Base-by-base conservation (phyloP, 2,113 vertebrate genomes). In the Okapia johnstoni region DNA sequence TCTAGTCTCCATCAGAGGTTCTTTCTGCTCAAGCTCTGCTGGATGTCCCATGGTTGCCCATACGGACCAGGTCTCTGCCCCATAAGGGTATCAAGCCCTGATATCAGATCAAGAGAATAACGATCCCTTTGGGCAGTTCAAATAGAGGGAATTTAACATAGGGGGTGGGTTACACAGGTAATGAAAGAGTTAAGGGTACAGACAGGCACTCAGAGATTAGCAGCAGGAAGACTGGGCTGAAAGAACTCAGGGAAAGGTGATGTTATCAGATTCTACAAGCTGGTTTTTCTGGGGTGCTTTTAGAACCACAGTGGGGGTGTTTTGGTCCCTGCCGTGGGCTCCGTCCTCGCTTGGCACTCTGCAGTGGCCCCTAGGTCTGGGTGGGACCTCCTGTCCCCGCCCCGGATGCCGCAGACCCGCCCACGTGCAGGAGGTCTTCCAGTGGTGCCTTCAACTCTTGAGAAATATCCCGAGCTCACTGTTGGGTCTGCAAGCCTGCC, bases 361-460 rank as follows among this genome's bases (percentile, higher is more conserved):
- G 98, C 0, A 89, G 93, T 70, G 98, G 98, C 13, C 97, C 93
- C 0, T 90, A 21, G 19, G 15, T 90, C 1, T 97, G 57, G 3
- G 90, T 0, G 3, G 87, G 0, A 1, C 80, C 92, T 96, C 97
- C 97, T 36, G 93, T 96, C 70, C 98, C 99, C 48, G 97, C 79
- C n/a, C 98, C 58, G 33, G 95, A 95, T 0, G 57, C 85, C 0
- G 98, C 98, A 15, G 99, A 99, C 16, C 99, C 98, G 0, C 99
- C 98, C 7, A 98, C 98, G 87, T 98, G 98, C 96, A 99, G 98
- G 95, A 99, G 99, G 96, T 99, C 99, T 95, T 99, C 99, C 97
- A 99, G 98, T 95, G 99, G 99, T 26, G 89, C 97, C 86, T 94
- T 98, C 96, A 99, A 90, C 98, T 99, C 99, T 95, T 99, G 99